Conservation (phyloP, 1,140 invertebrate species). For the Drosophila miranda region DNA sequence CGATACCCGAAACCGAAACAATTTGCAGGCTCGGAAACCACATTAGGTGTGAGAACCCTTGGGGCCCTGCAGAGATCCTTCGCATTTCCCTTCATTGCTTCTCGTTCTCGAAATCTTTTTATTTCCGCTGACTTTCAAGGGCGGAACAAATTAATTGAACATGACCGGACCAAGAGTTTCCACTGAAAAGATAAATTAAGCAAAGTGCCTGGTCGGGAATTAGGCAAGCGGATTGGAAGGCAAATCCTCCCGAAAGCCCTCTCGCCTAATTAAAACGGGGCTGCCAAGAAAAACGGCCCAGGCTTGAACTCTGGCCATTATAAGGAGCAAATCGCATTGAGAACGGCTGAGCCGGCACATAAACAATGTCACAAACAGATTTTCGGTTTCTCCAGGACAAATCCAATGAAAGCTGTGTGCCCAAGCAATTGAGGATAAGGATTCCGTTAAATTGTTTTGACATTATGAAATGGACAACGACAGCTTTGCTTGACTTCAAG, state of each 20-base stretch:
- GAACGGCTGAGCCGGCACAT: conserved; percentile 6
- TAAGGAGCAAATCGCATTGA: background rate
- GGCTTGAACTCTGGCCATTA: conserved; percentile 4
- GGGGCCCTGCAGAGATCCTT: conserved; percentile 2
- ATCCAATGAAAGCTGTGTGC: conserved; percentile 1
- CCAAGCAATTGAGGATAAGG: background rate
- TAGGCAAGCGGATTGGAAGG: conserved; percentile 1
- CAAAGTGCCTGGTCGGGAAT: conserved; percentile 32
- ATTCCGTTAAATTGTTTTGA: conserved; percentile 3
- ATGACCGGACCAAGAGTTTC: conserved; percentile 13
- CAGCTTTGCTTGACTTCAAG: background rate
- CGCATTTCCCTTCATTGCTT: background rate
- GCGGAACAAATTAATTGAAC: conserved; percentile 55
- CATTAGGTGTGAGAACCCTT: conserved; percentile 25
- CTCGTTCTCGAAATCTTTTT: conserved; percentile 6
- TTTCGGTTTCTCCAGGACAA: conserved; percentile 9
- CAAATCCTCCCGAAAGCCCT: conserved; percentile 50
- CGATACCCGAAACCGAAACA: conserved; percentile 44
- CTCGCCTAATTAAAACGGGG: conserved; percentile 64
- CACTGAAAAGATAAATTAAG: conserved; percentile 53
- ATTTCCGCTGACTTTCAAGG: conserved; percentile 26
- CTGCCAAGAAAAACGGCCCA: conserved; percentile 8
- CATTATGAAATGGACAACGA: background rate
- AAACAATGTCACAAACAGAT: conserved; percentile 29
- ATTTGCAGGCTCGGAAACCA: conserved; percentile 20